phyloP scores from a whole-genome alignment of 2,888 invertebrate genomes.

The Caenorhabditis uteleia region DNA sequence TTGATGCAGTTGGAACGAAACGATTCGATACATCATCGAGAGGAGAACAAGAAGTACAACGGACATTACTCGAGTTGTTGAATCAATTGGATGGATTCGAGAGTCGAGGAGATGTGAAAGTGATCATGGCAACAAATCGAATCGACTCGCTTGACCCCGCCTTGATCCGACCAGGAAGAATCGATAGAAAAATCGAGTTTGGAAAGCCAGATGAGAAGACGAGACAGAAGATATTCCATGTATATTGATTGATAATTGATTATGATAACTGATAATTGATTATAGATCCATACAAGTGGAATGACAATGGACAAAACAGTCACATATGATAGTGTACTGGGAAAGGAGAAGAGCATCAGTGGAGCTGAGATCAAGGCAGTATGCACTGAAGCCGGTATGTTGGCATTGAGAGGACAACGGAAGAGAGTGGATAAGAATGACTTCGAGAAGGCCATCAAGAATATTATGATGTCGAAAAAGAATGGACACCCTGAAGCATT shows the following conservation, averaged over 20 bases:
- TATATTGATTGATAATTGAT: background rate
- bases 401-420: conserved; percentile 54
- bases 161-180: conserved; percentile 94
- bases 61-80: conserved; percentile 96
- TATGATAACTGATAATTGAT: background rate
- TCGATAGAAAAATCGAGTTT: conserved; percentile 93
- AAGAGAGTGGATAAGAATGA: conserved; percentile 46
- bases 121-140: conserved; percentile 95
- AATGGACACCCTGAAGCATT: conserved; percentile 47
- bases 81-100: conserved; percentile 98
- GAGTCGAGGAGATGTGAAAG: conserved; percentile 93
- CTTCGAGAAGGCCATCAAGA: conserved; percentile 44
- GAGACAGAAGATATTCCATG: conserved; percentile 77
- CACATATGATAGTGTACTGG: conserved; percentile 47
- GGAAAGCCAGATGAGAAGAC: conserved; percentile 98
- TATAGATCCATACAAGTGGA: conserved; percentile 42
- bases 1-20: conserved; percentile 98
- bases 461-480: conserved; percentile 43
- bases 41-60: conserved; percentile 80
- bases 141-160: conserved; percentile 98
- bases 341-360: conserved; percentile 51
- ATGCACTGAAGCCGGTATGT: conserved; percentile 59
- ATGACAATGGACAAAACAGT: conserved; percentile 53
- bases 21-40: conserved; percentile 67
- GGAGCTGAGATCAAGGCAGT: conserved; percentile 59